Evolutionary conservation across 2,888 invertebrate genomes (phyloP), one percentile per base, ranked within the genome.

Genomic region (Eurois occulta): DNA sequence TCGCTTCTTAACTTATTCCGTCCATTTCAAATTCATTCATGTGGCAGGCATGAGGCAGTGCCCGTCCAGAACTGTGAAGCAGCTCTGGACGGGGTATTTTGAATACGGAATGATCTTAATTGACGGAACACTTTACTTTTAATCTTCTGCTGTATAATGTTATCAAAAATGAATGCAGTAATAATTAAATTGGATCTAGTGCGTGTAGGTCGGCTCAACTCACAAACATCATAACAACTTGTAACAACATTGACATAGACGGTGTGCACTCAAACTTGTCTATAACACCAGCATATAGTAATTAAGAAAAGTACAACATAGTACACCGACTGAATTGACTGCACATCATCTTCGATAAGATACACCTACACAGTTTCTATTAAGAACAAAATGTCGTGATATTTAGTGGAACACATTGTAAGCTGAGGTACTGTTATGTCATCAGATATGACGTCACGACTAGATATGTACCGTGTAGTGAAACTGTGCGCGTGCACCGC

Each of bases 401-500:
- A 21, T 52, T 48, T 32, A 28, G 21, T 18, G 13, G 24, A 32
- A 16, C 13, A 21, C 21, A 60, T 24, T 58, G 32, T 7, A 13
- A 38, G 2, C 18, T 18, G 32, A 38, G 24, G n/a, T 18, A 32
- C 11, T n/a, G 41, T 11, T 7, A 7, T 24, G 35, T 11, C 43
- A 38, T 28, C 16, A 55, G n/a, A 52, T 55, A 55, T 11, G 13
- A 32, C 13, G 52, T 18, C 6, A 55, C 28, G n/a, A 21, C 18
- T 58, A 48, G 48, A 24, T 48, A 7, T n/a, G 13, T 18, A 28
- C 21, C 8, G 11, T 35, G 5, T 8, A 5, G 28, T 46, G 64
- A 65, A 80, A 48, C 80, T 77, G 88, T 69, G 83, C 43, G 74
- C 67, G 69, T 18, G 83, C 73, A 66, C 32, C 16, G 38, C 67